Conservation (phyloP, 2,888 invertebrate genomes). For the Leistus spinibarbis region DNA sequence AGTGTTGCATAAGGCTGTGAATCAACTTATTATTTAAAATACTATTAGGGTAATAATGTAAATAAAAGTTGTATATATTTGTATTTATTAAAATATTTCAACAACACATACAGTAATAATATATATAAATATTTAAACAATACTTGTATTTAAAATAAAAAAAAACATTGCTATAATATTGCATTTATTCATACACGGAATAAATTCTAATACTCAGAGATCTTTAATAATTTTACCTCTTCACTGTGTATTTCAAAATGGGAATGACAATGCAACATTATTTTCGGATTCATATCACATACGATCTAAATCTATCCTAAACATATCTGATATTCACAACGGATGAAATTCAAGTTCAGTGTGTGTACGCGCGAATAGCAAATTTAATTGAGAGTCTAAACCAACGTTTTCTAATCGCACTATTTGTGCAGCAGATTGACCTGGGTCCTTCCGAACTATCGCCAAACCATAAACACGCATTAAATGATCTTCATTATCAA, state of each 20-base stretch:
- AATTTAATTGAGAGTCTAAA: slow-evolving; percentile 70
- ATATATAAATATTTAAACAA: slow-evolving; percentile 26
- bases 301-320: neutral
- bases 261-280: neutral
- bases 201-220: neutral
- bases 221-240: neutral
- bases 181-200: slow-evolving; percentile 1
- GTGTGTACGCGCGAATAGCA: slow-evolving; percentile 69
- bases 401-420: slow-evolving; percentile 70
- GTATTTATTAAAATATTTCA: slow-evolving; percentile 36
- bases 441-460: slow-evolving; percentile 66
- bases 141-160: slow-evolving; percentile 10
- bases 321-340: slow-evolving; percentile 41
- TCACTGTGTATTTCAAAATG: neutral
- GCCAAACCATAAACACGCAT: slow-evolving; percentile 74
- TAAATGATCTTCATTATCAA: slow-evolving; percentile 64
- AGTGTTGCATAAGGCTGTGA: slow-evolving; percentile 17
- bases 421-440: slow-evolving; percentile 62
- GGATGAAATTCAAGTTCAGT: slow-evolving; percentile 70
- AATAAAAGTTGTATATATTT: slow-evolving; percentile 35
- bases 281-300: neutral
- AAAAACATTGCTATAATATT: slow-evolving; percentile 17
- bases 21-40: neutral
- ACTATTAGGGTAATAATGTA: slow-evolving; percentile 8
- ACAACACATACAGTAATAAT: slow-evolving; percentile 23